These are phyloP conservation scores for Drosophila birchii DNA, from an alignment of 2,888 invertebrate species.

Conservation along the genomic window DNA sequence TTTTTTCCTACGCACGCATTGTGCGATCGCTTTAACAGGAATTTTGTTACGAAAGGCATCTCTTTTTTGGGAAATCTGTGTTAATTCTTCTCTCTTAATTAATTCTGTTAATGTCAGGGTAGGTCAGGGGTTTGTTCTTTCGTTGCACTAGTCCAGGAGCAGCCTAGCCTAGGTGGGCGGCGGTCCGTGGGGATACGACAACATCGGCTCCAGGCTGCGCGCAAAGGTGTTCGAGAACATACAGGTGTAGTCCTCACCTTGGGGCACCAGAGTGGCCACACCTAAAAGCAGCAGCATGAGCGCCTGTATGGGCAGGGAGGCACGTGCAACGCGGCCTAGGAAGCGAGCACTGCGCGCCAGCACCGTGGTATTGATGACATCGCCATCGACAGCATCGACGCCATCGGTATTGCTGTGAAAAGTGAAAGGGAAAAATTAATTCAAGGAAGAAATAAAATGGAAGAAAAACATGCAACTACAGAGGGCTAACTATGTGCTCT, in stretches of 20 bases:
- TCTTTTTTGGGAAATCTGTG: slow-evolving; percentile 16
- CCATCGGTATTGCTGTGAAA: slow-evolving; percentile 64
- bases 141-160: slow-evolving; percentile 58
- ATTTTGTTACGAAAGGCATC: slow-evolving; percentile 65
- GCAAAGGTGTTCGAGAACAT: slow-evolving; percentile 93
- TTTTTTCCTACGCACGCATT: slow-evolving; percentile 26
- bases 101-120: slow-evolving; percentile 1
- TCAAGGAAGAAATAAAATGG: background rate
- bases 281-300: slow-evolving; percentile 96
- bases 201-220: slow-evolving; percentile 93
- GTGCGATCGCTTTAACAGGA: slow-evolving; percentile 55
- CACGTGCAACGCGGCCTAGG: slow-evolving; percentile 94
- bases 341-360: slow-evolving; percentile 92
- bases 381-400: slow-evolving; percentile 84
- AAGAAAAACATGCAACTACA: slow-evolving; percentile 37
- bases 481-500: slow-evolving; percentile 16
- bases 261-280: slow-evolving; percentile 95
- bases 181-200: slow-evolving; percentile 96
- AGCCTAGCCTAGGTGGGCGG: slow-evolving; percentile 90
- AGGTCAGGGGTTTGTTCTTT: slow-evolving; percentile 5
- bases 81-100: background rate
- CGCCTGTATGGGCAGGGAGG: slow-evolving; percentile 97
- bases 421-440: slow-evolving; percentile 14
- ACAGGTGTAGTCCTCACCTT: slow-evolving; percentile 93
- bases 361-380: slow-evolving; percentile 88